A percentile compares a stretch with the other conserved stretches of the same genome.
Evolutionary conservation across 2,113 vertebrate genomes (phyloP).

Genomic region (Tautogolabrus adspersus): DNA sequence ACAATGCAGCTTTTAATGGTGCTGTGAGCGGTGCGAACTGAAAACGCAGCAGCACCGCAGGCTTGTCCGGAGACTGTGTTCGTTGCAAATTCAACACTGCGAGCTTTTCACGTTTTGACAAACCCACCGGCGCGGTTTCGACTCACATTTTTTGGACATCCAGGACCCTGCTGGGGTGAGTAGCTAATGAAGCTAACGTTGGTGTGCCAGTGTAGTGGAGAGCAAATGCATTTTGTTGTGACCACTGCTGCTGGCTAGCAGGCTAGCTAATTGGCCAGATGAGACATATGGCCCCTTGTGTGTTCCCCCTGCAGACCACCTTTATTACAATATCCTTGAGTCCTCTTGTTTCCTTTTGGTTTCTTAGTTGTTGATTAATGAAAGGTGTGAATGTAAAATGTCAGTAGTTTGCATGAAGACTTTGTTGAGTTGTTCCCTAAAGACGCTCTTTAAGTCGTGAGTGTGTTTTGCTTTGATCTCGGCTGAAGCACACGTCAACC

Average conservation of each 20-base stretch:
- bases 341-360: background rate
- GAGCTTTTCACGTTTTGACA: slow-evolving; percentile 8
- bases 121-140: background rate
- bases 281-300: slow-evolving; percentile 62
- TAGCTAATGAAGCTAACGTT: slow-evolving; percentile 67
- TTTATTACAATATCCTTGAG: background rate
- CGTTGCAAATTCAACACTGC: background rate
- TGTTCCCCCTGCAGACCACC: slow-evolving; percentile 9
- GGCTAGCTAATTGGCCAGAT: slow-evolving; percentile 73
- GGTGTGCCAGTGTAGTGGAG: slow-evolving; percentile 30
- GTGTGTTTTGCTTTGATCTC: slow-evolving; percentile 57
- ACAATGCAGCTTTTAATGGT: slow-evolving; percentile 81
- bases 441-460: slow-evolving; percentile 42
- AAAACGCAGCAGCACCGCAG: slow-evolving; percentile 51
- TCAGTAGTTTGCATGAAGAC: background rate
- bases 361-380: background rate
- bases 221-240: slow-evolving; percentile 70
- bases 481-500: slow-evolving; percentile 59
- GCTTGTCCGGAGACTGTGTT: slow-evolving; percentile 24
- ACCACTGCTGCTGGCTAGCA: slow-evolving; percentile 68
- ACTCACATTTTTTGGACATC: slow-evolving; percentile 15
- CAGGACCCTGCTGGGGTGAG: slow-evolving; percentile 71
- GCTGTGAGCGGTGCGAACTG: slow-evolving; percentile 54
- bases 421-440: slow-evolving; percentile 12
- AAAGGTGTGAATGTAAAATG: background rate